Base-by-base conservation (phyloP, 2,113 vertebrate genomes). In the Corythornis vintsioides region DNA sequence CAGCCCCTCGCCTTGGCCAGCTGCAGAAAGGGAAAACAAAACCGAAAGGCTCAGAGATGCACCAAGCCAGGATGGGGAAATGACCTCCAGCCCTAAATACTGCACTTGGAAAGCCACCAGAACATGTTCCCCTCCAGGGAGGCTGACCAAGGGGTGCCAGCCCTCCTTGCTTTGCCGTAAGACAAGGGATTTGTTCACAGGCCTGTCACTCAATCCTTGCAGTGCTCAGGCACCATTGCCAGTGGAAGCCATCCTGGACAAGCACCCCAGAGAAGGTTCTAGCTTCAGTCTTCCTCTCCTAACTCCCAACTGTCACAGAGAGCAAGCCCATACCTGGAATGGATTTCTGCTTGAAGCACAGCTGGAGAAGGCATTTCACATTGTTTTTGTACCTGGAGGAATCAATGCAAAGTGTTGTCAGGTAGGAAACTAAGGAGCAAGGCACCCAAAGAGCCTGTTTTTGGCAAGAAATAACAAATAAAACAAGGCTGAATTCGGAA, bases 351-450 rank as follows among this genome's bases (percentile, higher is more conserved):
- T 97, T 93, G 91, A 96, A 98, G 93, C 98, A 98, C 80, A 97
- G 86, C 3, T 2, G 97, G 79, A 98, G 85, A 79, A 98, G 96
- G 40, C 95, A 95, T 48, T 40, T 80, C 61, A 98, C 89, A 50
- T 99, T 98, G 11, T 83, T 72, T 87, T 94, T 97, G 94, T 96
- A 98, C 95, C 98, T 98, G 61, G 19, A 96, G 95, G 1, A 63
- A 64, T 16, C 60, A 70, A 76, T 29, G 79, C 25, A 92, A 42
- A 90, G 55, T 35, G 43, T 47, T 56, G 47, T 95, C 67, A 83
- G 33, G 13, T 21, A n/a, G 63, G 11, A 26, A 65, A 63, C 59
- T 77, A 29, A 3, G 9, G 22, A 66, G 18, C 42, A 81, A 81
- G 56, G 28, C 31, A 29, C 48, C 47, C 18, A 7, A 88, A 43